Evolutionary conservation across 35 echinoderm and acorn worm genomes (phyloP).

Genomic region (Lytechinus pictus): DNA sequence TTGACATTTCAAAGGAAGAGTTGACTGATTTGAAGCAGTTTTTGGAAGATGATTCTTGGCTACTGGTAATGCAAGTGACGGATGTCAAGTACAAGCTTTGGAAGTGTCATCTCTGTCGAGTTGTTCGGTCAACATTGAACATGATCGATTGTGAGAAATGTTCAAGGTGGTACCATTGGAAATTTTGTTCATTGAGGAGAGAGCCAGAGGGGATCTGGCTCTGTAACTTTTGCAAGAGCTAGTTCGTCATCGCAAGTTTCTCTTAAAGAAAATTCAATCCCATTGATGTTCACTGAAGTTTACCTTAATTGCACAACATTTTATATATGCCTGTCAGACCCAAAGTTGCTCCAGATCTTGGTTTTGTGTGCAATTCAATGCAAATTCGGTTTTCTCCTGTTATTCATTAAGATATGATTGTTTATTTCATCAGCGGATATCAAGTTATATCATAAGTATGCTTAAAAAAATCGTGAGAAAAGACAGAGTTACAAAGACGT

Average conservation of each 20-base stretch:
- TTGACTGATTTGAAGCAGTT: not conserved
- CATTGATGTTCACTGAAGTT: too few species aligned
- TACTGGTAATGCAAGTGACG: not conserved
- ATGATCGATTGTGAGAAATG: slow-evolving; percentile 28
- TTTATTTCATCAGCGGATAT: too few species aligned
- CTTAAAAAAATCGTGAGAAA: too few species aligned
- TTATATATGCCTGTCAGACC: too few species aligned
- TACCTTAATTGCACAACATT: too few species aligned
- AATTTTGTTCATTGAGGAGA: not conserved
- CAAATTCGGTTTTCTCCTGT: too few species aligned
- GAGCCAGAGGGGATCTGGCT: not conserved
- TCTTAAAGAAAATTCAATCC: too few species aligned
- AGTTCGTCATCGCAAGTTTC: not conserved
- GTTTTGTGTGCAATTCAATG: too few species aligned
- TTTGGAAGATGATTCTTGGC: slow-evolving; percentile 6
- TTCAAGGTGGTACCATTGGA: not conserved
- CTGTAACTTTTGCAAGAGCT: not conserved
- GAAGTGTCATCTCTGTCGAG: slow-evolving; percentile 18
- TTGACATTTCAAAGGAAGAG: not conserved
- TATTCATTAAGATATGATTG: too few species aligned
- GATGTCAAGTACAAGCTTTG: not conserved
- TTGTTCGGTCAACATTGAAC: not conserved
- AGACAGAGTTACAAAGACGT: too few species aligned
- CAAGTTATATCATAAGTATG: too few species aligned
- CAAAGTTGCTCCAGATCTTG: too few species aligned